These are phyloP conservation scores for Heliconius charithonia DNA, from an alignment of 2,888 invertebrate species.

Conservation along the genomic window DNA sequence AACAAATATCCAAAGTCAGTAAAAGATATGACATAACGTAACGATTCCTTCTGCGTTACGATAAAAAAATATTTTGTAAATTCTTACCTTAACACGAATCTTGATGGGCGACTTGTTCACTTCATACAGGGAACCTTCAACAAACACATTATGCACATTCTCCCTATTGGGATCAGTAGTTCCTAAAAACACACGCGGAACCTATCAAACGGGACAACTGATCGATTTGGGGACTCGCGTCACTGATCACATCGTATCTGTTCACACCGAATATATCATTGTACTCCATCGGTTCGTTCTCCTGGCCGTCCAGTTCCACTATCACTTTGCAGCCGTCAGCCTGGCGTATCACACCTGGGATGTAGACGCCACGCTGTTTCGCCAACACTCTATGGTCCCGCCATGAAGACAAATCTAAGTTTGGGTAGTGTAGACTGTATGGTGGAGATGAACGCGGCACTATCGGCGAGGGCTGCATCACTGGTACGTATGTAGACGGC, in stretches of 20 bases:
- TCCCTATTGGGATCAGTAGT: slow-evolving; percentile 84
- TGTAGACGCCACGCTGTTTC: slow-evolving; percentile 90
- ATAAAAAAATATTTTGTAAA: neutral
- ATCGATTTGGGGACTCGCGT: slow-evolving; percentile 94
- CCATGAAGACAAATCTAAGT: slow-evolving; percentile 96
- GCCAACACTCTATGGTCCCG: slow-evolving; percentile 95
- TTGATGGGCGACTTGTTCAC: slow-evolving; percentile 77
- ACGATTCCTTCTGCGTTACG: slow-evolving; percentile 2
- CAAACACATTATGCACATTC: slow-evolving; percentile 89
- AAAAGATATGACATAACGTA: neutral
- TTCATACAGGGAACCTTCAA: slow-evolving; percentile 90
- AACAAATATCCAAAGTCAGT: neutral
- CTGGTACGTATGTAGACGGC: slow-evolving; percentile 60
- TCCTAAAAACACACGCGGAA: slow-evolving; percentile 91
- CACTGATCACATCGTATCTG: slow-evolving; percentile 94
- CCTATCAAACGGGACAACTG: slow-evolving; percentile 88
- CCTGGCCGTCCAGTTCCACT: slow-evolving; percentile 92
- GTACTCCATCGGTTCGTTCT: slow-evolving; percentile 87
- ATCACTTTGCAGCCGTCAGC: slow-evolving; percentile 88
- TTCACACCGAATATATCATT: slow-evolving; percentile 90
- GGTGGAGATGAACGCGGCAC: slow-evolving; percentile 79
- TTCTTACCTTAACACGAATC: slow-evolving; percentile 78
- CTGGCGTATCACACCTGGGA: slow-evolving; percentile 94
- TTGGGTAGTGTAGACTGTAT: slow-evolving; percentile 77
- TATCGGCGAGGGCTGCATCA: slow-evolving; percentile 71